Evolutionary conservation across 2,113 vertebrate species (phyloP), one percentile per base, ranked within the genome.

Genomic region (Micromys minutus): DNA sequence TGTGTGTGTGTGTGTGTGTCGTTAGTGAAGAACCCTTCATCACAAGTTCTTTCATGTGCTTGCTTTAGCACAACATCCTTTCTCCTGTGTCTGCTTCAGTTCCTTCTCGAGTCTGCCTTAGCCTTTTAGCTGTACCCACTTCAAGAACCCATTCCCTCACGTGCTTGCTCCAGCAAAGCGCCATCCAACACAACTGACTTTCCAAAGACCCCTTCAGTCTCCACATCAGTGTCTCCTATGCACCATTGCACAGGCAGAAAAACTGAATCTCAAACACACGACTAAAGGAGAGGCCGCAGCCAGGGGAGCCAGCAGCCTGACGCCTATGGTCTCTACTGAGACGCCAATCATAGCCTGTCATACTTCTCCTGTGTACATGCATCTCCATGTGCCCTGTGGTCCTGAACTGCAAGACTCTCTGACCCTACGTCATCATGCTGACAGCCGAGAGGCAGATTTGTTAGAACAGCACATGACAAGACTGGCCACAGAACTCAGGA

Each of bases 361-460:
- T 0, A 0, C 0, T 0, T 52, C 42, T 76, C n/a, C 24, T 7
- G 8, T 36, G 74, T n/a, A 12, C 31, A 12, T 61, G 29, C 8
- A 13, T 31, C 42, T 74, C 55, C 36, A 2, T 24, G 36, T 21
- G 11, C 36, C 50, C 79, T 59, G 36, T 81, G 21, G 36, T 17
- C 36, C 52, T 26, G 55, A 52, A 26, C 79, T n/a, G 19, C 34
- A 57, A 55, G 52, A 24, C 22, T 34, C 50, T 81, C 79, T 36
- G 59, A 13, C 19, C 36, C 34, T 39, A 4, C 2, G 34, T 57
- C 2, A 79, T 36, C 47, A 21, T 2, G 47, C 16, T 21, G 31
- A 36, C 75, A 36, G 47, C 29, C 16, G 34, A 77, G 26, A 52
- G 17, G 31, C 47, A 79, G 16, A 3, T 52, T 52, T 52, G 31